Evolutionary conservation across 2,888 invertebrate species (phyloP).

Genomic region (Troides aeacus): DNA sequence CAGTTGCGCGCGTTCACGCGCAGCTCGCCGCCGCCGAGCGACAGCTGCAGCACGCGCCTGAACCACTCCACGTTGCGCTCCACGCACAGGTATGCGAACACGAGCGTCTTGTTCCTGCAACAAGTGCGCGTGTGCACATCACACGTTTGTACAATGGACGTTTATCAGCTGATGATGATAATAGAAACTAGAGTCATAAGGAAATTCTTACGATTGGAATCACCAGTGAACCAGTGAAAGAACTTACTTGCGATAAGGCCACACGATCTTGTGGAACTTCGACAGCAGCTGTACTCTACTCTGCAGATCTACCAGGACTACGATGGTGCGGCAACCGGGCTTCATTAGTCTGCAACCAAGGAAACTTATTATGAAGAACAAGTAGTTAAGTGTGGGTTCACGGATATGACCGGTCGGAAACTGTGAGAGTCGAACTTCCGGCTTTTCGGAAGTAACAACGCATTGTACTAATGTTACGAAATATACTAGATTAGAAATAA

Average conservation of each 20-base stretch:
- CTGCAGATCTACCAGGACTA: slow-evolving; percentile 93
- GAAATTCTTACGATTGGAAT: no score
- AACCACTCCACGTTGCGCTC: slow-evolving; percentile 97
- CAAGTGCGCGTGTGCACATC: no score
- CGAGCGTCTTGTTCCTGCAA: slow-evolving; percentile 94
- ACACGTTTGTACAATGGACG: no score
- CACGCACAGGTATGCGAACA: slow-evolving; percentile 95
- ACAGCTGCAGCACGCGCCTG: slow-evolving; percentile 91
- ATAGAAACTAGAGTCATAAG: no score
- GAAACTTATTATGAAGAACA: neutral
- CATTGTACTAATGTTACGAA: no score
- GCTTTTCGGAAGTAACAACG: no score
- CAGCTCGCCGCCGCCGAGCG: slow-evolving; percentile 87
- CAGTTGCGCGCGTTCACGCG: slow-evolving; percentile 98
- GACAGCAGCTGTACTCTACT: slow-evolving; percentile 92
- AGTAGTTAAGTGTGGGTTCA: no score
- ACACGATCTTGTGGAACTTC: slow-evolving; percentile 95
- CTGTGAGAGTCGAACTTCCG: no score
- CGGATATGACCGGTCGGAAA: no score
- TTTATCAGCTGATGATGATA: no score
- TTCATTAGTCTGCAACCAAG: slow-evolving; percentile 84
- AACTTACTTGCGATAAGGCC: slow-evolving; percentile 95
- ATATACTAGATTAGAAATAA: no score
- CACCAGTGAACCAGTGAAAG: neutral
- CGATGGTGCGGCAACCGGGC: slow-evolving; percentile 96